These are phyloP conservation scores for Diorhabda sublineata DNA, from an alignment of 1,140 invertebrate genomes.

Conservation along the genomic window DNA sequence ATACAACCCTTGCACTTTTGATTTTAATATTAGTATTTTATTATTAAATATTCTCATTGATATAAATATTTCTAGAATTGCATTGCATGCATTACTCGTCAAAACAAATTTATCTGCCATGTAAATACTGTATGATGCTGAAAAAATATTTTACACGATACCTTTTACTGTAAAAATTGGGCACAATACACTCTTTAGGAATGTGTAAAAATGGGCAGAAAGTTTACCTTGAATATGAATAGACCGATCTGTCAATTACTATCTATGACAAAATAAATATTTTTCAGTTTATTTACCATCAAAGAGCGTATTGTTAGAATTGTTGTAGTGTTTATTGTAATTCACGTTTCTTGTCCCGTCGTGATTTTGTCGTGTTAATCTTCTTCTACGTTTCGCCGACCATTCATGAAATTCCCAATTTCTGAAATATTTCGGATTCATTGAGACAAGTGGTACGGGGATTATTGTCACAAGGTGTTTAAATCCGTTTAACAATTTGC, in stretches of 20 bases:
- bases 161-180: neutral
- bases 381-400: neutral
- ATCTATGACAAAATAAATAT: slow-evolving; percentile 1
- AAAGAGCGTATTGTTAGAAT: neutral
- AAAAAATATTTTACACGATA: no score
- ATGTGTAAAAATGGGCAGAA: neutral
- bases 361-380: neutral
- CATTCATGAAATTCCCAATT: neutral
- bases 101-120: no score
- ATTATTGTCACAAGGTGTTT: no score
- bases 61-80: no score
- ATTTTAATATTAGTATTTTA: no score
- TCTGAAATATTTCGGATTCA: no score
- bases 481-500: no score
- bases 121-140: no score
- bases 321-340: neutral
- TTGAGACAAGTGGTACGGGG: no score
- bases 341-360: neutral
- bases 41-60: no score
- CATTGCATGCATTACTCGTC: no score
- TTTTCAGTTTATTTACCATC: neutral
- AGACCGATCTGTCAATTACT: neutral
- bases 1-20: no score
- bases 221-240: neutral
- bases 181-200: neutral